These are phyloP conservation scores for Trinectes maculatus DNA, from an alignment of 2,113 vertebrate species.

Conservation along the genomic window DNA sequence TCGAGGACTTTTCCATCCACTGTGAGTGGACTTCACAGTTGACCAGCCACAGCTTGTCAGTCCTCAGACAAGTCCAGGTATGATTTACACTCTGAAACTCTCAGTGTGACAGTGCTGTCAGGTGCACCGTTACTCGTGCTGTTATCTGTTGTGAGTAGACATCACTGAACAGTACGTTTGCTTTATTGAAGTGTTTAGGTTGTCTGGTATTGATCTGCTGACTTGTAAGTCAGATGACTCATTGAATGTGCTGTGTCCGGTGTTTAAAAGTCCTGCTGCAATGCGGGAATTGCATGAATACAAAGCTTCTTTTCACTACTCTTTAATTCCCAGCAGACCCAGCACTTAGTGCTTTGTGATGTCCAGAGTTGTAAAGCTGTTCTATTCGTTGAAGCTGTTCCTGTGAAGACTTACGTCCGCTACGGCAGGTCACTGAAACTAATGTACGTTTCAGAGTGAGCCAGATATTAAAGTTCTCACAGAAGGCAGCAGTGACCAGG, in stretches of 20 bases:
- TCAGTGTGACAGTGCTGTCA: background rate
- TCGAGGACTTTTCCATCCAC: constrained; percentile 11
- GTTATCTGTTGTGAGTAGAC: background rate
- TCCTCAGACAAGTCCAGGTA: constrained; percentile 48
- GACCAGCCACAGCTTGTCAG: constrained; percentile 19
- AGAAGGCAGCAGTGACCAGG: constrained; percentile 13
- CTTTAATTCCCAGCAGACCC: constrained; percentile 28
- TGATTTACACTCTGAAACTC: constrained; percentile 18
- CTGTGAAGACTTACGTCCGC: background rate
- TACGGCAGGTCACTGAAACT: constrained; percentile 3
- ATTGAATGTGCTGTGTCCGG: constrained; percentile 38
- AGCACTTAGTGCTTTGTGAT: constrained; percentile 26
- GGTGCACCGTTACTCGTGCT: constrained; percentile 5
- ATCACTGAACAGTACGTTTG: background rate
- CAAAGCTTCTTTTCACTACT: constrained; percentile 67
- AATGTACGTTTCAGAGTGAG: background rate
- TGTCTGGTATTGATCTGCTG: constrained; percentile 35
- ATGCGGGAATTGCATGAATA: constrained; percentile 39
- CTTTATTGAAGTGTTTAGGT: constrained; percentile 1
- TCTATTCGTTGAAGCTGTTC: background rate
- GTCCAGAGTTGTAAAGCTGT: background rate
- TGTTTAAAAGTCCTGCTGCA: constrained; percentile 40
- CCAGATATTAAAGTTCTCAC: background rate
- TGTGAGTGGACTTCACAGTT: constrained; percentile 20
- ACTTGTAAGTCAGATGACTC: constrained; percentile 26